Percentiles rank a stretch among this genome's conserved stretches.
These are phyloP conservation scores for Bembecia ichneumoniformis DNA, from an alignment of 2,888 invertebrate species.

Conservation along the genomic window DNA sequence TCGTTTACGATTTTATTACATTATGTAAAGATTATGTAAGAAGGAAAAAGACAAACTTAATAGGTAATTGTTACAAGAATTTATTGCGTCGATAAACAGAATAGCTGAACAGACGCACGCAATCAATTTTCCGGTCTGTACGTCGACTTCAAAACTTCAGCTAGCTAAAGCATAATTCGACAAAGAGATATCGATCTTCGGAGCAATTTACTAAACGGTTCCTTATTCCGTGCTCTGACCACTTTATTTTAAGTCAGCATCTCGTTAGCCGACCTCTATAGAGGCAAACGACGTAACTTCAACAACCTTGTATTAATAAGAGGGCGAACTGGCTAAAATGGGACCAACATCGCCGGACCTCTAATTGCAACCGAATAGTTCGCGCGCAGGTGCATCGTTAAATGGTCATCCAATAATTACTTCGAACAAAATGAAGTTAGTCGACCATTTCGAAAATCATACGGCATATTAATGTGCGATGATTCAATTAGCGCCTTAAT, in stretches of 20 bases:
- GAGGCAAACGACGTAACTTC: slow-evolving; percentile 23
- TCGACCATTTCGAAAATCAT: slow-evolving; percentile 19
- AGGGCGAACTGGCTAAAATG: slow-evolving; percentile 10
- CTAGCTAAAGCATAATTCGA: not conserved
- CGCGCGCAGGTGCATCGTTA: slow-evolving; percentile 3
- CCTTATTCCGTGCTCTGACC: slow-evolving; percentile 7
- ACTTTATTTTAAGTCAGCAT: slow-evolving; percentile 18
- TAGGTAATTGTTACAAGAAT: no score
- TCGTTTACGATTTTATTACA: no score
- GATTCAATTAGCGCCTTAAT: not conserved
- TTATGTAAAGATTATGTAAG: no score
- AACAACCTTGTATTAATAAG: slow-evolving; percentile 26
- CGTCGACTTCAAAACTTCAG: not conserved
- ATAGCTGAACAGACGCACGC: no score
- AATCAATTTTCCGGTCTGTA: not conserved
- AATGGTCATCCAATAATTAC: slow-evolving; percentile 23
- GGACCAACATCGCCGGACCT: not conserved
- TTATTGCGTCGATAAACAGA: no score
- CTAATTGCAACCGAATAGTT: not conserved
- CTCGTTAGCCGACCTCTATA: slow-evolving; percentile 17
- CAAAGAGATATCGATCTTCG: slow-evolving; percentile 2
- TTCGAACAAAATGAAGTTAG: slow-evolving; percentile 26
- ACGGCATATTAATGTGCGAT: slow-evolving; percentile 6
- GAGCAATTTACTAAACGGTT: slow-evolving; percentile 2
- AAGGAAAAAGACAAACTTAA: no score